A percentile compares a stretch with the other conserved stretches of the same genome.
These are phyloP conservation scores for Coracopsis vasa DNA, from an alignment of 2,113 vertebrate genomes.

Conservation along the genomic window DNA sequence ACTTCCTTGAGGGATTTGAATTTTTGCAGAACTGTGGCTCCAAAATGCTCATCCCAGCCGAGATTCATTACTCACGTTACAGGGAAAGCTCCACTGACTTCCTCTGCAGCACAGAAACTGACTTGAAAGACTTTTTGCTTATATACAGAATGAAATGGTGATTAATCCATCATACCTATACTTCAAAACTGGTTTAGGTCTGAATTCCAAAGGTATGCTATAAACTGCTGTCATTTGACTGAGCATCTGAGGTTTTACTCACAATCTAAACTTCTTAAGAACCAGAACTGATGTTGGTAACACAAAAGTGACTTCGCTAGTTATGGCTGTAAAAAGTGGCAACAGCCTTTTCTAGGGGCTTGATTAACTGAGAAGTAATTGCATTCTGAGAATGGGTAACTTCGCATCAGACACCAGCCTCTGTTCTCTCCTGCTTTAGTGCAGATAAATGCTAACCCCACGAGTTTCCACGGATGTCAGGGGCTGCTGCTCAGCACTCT, in stretches of 20 bases:
- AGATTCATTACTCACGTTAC: conserved; percentile 59
- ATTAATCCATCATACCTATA: background rate
- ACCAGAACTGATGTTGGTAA: background rate
- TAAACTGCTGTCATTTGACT: background rate
- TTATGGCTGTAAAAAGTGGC: background rate
- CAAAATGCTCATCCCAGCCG: conserved; percentile 62
- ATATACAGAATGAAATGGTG: background rate
- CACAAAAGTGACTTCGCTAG: background rate
- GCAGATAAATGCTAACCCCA: background rate
- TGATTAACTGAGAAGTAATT: conserved; percentile 11
- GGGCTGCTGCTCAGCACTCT: background rate
- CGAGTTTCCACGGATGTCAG: background rate
- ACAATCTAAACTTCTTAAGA: background rate
- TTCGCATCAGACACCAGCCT: background rate
- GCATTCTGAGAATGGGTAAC: background rate
- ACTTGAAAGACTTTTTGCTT: conserved; percentile 15
- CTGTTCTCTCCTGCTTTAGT: background rate
- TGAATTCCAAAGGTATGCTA: conserved; percentile 4
- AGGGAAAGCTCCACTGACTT: conserved; percentile 46
- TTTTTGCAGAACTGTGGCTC: conserved; percentile 59
- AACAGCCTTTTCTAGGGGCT: background rate
- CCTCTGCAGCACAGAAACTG: conserved; percentile 2
- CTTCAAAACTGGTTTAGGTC: background rate
- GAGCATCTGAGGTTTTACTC: background rate
- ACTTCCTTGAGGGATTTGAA: conserved; percentile 65